Evolutionary conservation across 1,140 invertebrate species (phyloP), one percentile per base, ranked within the genome.

Genomic region (Neelides sp.): DNA sequence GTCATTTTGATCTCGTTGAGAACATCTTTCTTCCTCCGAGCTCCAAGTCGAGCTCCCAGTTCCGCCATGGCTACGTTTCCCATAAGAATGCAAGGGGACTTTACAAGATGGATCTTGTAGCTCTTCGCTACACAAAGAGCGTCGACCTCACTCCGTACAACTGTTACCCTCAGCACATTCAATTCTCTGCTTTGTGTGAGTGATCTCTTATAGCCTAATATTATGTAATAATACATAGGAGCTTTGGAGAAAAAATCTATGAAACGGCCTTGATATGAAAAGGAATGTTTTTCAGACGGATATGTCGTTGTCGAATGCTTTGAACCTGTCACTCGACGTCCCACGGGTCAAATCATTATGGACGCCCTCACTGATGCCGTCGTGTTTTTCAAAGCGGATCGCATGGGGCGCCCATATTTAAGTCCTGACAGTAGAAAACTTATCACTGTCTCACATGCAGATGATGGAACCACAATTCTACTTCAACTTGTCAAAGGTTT

Each of bases 301-400:
- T 75, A 81, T 50, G 75, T 83, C 2, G 72, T 85, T 46, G 69
- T 85, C 53, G 75, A 83, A 64, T 85, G 83, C 60, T 69, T 75
- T 47, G 79, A 82, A 60, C 76, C 78, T 52, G 70, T 79, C 19
- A 80, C 77, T 2, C 69, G 70, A 23, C 67, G 72, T 34, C 66
- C 74, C 4, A 78, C 76, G 0, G 80, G 80, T 1, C 82, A 85
- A 68, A 64, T 86, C 3, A 65, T 85, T 4, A 61, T 86, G 42
- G 84, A 87, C 67, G 82, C 83, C 62, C 64, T 86, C 23, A 85
- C 83, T 1, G 82, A 86, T 63, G 75, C 76, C 2, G 78, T 85
- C 3, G 66, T 85, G 1, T 70, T 69, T 20, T 76, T 78, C 41
- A 80, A 82, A 61, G 68, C 75, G 0, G 73, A 71, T 34, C 66